Base-by-base conservation (phyloP, 2,888 invertebrate species). In the Anticlea derivata region DNA sequence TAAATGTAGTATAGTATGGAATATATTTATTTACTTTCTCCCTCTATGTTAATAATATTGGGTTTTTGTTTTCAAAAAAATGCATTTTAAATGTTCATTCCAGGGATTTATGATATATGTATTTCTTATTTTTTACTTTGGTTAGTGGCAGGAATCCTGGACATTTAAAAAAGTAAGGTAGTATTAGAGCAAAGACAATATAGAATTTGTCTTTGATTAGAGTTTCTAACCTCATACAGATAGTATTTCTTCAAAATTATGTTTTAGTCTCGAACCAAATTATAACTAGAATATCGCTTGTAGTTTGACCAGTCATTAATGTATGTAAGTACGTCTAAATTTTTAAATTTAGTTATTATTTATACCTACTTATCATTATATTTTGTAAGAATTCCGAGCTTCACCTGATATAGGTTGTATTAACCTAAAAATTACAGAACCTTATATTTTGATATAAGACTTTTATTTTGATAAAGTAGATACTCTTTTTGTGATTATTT, bases 401-500 rank as follows among this genome's bases (percentile, higher is more conserved):
- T 49, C 23, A 40, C 20, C 26, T 44, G 30, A 17, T 31, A 7
- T 6, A 38, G 38, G 50, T 44, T 43, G 31, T 52, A 38, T 38
- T 30, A 47, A 27, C 33, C 37, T 46, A 43, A 47, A 46, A 38
- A 41, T 49, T 27, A 23, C 35, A 11, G 37, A 43, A 35, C 31
- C 26, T 34, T 7, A 26, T 12, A n/a, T n/a, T n/a, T n/a, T n/a
- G n/a, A n/a, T 17, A 17, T 20, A n/a, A 20, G n/a, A 33, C 34
- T 43, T 50, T 38, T 35, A 38, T 54, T 53, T 54, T 37, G 37
- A 40, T 45, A 46, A 40, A 52, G 39, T 50, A 55, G 34, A 56
- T 48, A 55, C 50, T 75, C 61, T 75, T 73, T 78, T 82, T 83
- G 83, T 86, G 83, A 85, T 85, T 74, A 69, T 74, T 70, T 78